phyloP scores from a whole-genome alignment of 2,113 vertebrate species.

The Aptenodytes forsteri region DNA sequence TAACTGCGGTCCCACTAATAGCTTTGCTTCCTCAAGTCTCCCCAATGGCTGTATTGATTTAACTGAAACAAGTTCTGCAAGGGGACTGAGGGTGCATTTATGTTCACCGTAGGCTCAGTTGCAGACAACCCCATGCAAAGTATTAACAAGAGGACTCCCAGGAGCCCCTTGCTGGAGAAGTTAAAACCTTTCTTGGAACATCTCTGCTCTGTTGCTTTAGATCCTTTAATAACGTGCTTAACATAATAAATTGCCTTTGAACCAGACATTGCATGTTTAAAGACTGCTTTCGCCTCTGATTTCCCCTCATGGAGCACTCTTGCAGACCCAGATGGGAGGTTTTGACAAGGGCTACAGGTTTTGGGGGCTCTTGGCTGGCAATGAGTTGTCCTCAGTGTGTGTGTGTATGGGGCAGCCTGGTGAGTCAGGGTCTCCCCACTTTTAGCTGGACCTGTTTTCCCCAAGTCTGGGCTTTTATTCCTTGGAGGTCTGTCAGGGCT shows the following conservation, averaged over 20 bases:
- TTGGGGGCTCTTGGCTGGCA: neutral
- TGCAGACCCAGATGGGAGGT: neutral
- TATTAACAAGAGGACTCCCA: conserved; percentile 44
- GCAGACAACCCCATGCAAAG: neutral
- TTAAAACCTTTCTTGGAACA: conserved; percentile 31
- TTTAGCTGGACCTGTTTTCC: neutral
- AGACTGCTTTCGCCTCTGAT: neutral
- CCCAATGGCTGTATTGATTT: conserved; percentile 23
- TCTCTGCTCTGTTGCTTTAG: conserved; percentile 33
- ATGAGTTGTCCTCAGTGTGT: neutral
- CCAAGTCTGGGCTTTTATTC: neutral
- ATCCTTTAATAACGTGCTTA: conserved; percentile 35
- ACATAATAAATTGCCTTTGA: conserved; percentile 46
- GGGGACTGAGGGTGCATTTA: conserved; percentile 10
- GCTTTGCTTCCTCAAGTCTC: conserved; percentile 28
- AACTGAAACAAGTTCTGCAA: neutral
- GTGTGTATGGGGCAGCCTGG: neutral
- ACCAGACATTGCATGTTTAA: neutral
- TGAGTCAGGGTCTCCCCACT: neutral
- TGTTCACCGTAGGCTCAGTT: neutral
- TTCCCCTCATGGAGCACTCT: neutral
- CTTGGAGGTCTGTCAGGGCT: neutral
- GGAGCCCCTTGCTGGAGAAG: conserved; percentile 17
- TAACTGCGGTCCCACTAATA: conserved; percentile 51
- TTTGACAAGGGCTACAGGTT: neutral